phyloP scores from a whole-genome alignment of 2,797 vertebrate species.

The Lophotriccus pileatus region DNA sequence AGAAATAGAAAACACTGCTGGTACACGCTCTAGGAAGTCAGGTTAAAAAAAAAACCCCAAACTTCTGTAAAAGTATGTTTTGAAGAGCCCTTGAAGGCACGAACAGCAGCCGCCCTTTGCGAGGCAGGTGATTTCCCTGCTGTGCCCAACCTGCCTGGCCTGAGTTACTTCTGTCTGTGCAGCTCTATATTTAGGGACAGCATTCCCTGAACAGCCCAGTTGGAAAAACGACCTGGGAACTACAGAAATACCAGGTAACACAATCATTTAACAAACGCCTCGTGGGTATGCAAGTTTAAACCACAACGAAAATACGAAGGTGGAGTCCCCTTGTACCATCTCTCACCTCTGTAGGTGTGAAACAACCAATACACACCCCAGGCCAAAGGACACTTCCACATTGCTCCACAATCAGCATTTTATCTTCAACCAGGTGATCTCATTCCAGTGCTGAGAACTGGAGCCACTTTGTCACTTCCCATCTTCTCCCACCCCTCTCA shows the following conservation, averaged over 20 bases:
- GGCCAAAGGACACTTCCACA: neutral
- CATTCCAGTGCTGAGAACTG: neutral
- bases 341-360: rapidly evolving
- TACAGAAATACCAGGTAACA: neutral
- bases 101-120: neutral
- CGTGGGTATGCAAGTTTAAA: neutral
- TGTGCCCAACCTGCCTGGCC: neutral
- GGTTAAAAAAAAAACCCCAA: neutral
- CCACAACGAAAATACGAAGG: neutral
- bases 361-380: neutral
- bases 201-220: conserved; percentile 56
- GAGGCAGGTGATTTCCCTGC: neutral
- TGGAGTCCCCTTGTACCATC: neutral
- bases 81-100: neutral
- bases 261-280: neutral
- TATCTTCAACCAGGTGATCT: neutral
- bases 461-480: neutral
- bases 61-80: neutral
- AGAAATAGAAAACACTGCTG: neutral
- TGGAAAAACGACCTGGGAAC: conserved; percentile 28
- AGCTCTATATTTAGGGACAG: neutral
- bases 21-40: neutral
- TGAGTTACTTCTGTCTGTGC: rapidly evolving
- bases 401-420: neutral
- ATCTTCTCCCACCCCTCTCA: neutral